Conservation (phyloP, 2,113 vertebrate genomes). For the Phalacrocorax brasilianus region DNA sequence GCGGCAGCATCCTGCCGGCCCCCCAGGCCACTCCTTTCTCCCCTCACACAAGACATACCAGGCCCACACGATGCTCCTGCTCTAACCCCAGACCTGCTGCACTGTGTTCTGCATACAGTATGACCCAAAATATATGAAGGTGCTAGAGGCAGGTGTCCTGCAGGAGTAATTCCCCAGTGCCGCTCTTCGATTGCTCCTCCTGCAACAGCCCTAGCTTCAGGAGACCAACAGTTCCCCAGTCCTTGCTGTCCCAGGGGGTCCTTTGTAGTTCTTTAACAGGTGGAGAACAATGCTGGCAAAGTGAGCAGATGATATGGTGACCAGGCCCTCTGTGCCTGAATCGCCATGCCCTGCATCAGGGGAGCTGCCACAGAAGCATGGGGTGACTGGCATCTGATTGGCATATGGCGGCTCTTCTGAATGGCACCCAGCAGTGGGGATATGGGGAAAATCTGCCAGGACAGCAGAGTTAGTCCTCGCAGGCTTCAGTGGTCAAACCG, state of each 20-base stretch:
- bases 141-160: not conserved
- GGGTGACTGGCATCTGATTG: rapidly evolving
- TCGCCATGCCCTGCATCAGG: rapidly evolving
- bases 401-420: not conserved
- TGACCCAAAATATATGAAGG: not conserved
- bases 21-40: not conserved
- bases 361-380: not conserved
- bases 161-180: not conserved
- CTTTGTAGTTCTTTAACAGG: not conserved
- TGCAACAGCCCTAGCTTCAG: not conserved
- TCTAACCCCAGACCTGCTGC: not conserved
- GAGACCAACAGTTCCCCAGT: not conserved
- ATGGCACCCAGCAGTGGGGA: not conserved
- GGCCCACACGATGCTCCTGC: not conserved
- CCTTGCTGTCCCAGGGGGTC: not conserved
- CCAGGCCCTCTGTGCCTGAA: not conserved
- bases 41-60: not conserved
- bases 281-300: not conserved
- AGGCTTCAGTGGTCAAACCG: not conserved
- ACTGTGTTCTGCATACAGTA: not conserved
- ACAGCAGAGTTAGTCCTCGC: not conserved
- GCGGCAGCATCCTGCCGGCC: not conserved
- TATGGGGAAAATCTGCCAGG: not conserved
- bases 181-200: not conserved
- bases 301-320: not conserved